Evolutionary conservation across 1,140 invertebrate genomes (phyloP), one percentile per base, ranked within the genome.

Genomic region (Vanessa atalanta): DNA sequence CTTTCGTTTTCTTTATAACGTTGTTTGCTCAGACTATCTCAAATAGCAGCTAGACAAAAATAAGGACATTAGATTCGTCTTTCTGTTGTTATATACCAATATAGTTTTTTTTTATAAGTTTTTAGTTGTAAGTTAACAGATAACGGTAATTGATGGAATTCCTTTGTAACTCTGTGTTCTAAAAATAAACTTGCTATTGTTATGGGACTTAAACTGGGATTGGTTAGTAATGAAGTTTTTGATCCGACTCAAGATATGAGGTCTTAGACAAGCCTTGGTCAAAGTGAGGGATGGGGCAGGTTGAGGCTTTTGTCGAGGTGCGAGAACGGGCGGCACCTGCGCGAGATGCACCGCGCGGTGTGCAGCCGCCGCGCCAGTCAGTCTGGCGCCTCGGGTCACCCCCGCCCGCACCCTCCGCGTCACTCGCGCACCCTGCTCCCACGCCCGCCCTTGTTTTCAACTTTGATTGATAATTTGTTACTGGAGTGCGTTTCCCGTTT

Each of bases 391-490:
- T 47, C 55, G 55, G 73, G 43, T 70, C 75, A 75, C 71, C 67
- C 65, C 67, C 15, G 51, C 77, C 73, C 51, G 70, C 50, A 53
- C 73, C 13, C 64, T 73, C 57, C 72, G 65, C 70, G 65, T 55
- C 78, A 66, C 72, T 26, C 70, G 64, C 74, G 68, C 73, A 55
- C 63, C 76, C 75, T 81, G 73, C 82, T 71, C 77, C 63, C 79
- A 83, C 83, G 77, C 83, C 75, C 81, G 76, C 78, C 77, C 85
- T 88, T 92, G 88, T 92, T 92, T 92, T 90, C 83, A 90, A 90
- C 88, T 90, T 89, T 92, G 90, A 92, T 92, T 91, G 86, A 92
- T 92, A 92, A 91, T 92, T 90, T 90, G 85, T 89, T 92, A 90
- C 87, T 87, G 86, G 80, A 88, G 82, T 88, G 84, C 83, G 87